phyloP scores from a whole-genome alignment of 2,888 invertebrate genomes.

The Cenopis cana region DNA sequence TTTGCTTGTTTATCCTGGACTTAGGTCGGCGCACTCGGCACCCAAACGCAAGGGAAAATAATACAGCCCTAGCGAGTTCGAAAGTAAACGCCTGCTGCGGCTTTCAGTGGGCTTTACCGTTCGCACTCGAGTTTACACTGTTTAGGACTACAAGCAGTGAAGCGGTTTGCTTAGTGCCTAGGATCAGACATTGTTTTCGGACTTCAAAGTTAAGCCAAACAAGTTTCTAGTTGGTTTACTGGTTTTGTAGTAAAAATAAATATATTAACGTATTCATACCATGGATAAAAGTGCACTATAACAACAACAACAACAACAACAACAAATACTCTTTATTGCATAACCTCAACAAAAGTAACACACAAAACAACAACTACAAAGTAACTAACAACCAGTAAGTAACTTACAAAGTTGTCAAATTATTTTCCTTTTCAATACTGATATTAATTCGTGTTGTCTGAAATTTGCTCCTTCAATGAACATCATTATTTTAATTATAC shows the following conservation, averaged over 20 bases:
- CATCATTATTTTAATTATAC: neutral
- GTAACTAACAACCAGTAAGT: too few species aligned
- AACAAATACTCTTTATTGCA: too few species aligned
- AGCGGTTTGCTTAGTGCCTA: slow-evolving; percentile 24
- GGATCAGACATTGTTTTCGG: slow-evolving; percentile 26
- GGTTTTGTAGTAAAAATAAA: neutral
- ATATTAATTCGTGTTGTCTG: too few species aligned
- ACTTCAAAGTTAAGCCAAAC: slow-evolving; percentile 18
- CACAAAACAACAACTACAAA: too few species aligned
- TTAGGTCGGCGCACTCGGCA: slow-evolving; percentile 63
- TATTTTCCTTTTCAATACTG: neutral
- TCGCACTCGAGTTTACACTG: slow-evolving; percentile 46
- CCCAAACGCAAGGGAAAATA: slow-evolving; percentile 59
- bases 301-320: too few species aligned
- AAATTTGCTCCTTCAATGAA: too few species aligned
- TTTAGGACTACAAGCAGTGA: slow-evolving; percentile 26
- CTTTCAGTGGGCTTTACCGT: slow-evolving; percentile 56
- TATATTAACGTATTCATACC: neutral
- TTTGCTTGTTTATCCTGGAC: slow-evolving; percentile 81
- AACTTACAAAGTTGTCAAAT: neutral
- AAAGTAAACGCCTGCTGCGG: slow-evolving; percentile 47
- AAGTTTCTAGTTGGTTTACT: neutral
- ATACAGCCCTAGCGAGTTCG: slow-evolving; percentile 47
- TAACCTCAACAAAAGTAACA: too few species aligned
- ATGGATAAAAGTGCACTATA: neutral